Conservation (phyloP, 2,888 invertebrate species). For the Drosophila ezoana region DNA sequence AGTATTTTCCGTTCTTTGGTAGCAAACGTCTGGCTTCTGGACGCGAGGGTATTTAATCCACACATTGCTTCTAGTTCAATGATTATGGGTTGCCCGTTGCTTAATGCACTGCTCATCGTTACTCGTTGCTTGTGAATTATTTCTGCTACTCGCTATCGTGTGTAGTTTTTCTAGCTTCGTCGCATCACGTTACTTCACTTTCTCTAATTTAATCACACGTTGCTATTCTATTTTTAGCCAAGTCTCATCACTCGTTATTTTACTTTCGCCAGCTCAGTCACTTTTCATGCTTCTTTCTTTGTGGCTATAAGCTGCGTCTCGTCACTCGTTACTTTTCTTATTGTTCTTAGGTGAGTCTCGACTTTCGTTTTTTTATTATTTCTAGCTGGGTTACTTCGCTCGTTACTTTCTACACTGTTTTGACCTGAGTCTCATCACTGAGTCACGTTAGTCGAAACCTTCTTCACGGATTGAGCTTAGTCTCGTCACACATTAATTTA, state of each 20-base stretch:
- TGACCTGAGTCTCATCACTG: not conserved
- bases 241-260: conserved; percentile 3
- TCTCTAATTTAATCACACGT: not conserved
- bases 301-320: not conserved
- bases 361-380: not conserved
- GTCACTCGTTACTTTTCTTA: conserved; percentile 14
- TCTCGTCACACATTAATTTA: conserved; percentile 11
- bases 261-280: not conserved
- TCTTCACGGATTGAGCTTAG: too few species aligned
- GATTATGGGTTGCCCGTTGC: conserved; percentile 1
- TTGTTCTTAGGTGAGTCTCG: not conserved
- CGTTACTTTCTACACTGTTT: conserved; percentile 7
- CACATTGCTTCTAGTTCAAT: not conserved
- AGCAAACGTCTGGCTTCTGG: too few species aligned
- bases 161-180: not conserved
- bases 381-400: not conserved
- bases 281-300: not conserved
- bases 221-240: not conserved
- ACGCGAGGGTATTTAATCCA: too few species aligned
- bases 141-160: conserved; percentile 4
- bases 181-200: conserved; percentile 1
- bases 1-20: too few species aligned
- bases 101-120: not conserved
- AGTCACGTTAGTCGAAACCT: too few species aligned
- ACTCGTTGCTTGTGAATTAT: not conserved